Evolutionary conservation across 2,888 invertebrate species (phyloP), one percentile per base, ranked within the genome.

Genomic region (Eustalomyia histrio): DNA sequence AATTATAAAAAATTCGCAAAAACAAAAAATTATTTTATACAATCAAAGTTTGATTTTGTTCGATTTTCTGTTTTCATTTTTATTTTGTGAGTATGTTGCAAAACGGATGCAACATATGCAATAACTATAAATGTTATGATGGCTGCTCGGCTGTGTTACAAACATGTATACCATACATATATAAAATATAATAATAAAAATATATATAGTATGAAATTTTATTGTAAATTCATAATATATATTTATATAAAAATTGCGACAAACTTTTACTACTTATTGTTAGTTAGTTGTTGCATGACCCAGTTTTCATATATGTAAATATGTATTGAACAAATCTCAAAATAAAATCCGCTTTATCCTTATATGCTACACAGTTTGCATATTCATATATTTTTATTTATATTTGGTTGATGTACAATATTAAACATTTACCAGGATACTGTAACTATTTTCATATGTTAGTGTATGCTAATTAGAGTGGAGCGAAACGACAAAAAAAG

Each of bases 31-130:
- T n/a, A n/a, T n/a, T n/a, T n/a, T 21, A 16, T 57, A 64, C 68
- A 76, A 80, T 80, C 72, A 80, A 80, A 47, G 57, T 76, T 76
- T 76, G 68, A 80, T 80, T 80, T 73, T 67, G 72, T 80, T 68
- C 52, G 64, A 76, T 76, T 80, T 76, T 47, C 4, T 63, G 53
- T 57, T 43, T 64, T 24, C 9, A 18, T 55, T 43, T 47, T 50
- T 43, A 7, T 47, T 39, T 63, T 29, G 58, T 35, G 4, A 17
- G n/a, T 8, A 50, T 16, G 21, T 21, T 55, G 61, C 16, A n/a
- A 24, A 75, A 75, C 58, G 69, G 65, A 74, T 61, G 69, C 79
- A 60, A 65, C 60, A 71, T 53, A 68, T 73, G 58, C 47, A 58
- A 63, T 58, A 71, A 69, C 63, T 60, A 64, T 76, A 71, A 71